phyloP scores from a whole-genome alignment of 2,797 vertebrate species.

The Catharus ustulatus region DNA sequence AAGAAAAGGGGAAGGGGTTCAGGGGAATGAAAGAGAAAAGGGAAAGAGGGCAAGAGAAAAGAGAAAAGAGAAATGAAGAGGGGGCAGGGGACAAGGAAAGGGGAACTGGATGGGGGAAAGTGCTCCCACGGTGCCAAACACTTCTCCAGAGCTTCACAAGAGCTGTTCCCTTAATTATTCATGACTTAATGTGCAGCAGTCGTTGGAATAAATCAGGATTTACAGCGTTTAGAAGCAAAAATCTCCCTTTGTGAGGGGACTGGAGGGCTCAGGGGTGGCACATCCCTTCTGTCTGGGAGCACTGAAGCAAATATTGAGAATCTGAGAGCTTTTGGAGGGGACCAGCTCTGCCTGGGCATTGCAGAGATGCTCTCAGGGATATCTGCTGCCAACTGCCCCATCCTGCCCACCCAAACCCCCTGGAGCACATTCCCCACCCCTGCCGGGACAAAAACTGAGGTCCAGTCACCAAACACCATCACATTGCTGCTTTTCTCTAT shows the following conservation, averaged over 20 bases:
- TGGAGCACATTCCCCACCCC: background rate
- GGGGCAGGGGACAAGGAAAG: too few species aligned
- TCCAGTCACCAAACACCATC: background rate
- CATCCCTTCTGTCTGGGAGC: background rate
- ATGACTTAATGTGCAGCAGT: background rate
- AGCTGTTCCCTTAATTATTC: background rate
- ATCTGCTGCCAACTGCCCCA: fast-evolving
- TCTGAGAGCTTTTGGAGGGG: fast-evolving
- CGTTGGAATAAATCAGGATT: background rate
- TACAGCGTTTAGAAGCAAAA: background rate
- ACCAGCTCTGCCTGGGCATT: background rate
- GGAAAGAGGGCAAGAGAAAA: background rate
- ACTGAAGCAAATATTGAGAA: background rate
- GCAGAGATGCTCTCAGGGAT: background rate
- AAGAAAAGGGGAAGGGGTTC: too few species aligned
- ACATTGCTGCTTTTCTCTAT: background rate
- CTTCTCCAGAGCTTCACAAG: background rate
- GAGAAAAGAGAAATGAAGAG: background rate
- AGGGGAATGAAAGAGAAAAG: background rate
- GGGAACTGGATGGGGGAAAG: too few species aligned
- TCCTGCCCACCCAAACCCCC: background rate
- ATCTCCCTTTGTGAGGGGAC: background rate
- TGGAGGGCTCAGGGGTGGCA: background rate
- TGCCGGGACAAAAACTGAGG: background rate
- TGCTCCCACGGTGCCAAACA: fast-evolving